Evolutionary conservation across 2,888 invertebrate species (phyloP), one percentile per base, ranked within the genome.

Genomic region (Drosophila paramelanica): DNA sequence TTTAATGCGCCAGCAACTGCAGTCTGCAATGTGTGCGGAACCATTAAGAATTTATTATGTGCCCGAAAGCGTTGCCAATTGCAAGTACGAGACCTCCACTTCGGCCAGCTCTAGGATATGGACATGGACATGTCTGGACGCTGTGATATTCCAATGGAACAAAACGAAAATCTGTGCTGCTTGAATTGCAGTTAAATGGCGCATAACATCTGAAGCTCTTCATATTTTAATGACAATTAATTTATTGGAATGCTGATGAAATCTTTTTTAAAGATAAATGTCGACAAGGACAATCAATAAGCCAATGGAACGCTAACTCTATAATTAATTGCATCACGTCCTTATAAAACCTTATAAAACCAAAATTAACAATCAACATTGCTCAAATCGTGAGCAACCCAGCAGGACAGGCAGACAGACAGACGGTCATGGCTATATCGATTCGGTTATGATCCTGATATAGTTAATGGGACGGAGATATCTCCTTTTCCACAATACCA

Each of bases 21-120:
- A 25, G 14, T 0, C 25, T 62, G 60, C 56, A 58, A 64, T 67
- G 61, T 58, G 59, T 82, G 68, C 42, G 62, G 62, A 60, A 51
- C 66, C 88, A 89, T 84, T 89, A 84, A 88, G 71, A 79, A 84
- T 84, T 89, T 88, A 84, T 84, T 77, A 77, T 88, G 80, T 68
- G 56, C 68, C 84, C 67, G 65, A 61, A 88, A 81, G 64, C 81
- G 55, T 69, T 57, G 68, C 57, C 65, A 75, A 68, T 66, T 56
- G 80, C 78, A 80, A 67, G 58, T 43, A 68, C 41, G 52, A 43
- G 27, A 55, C 43, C 73, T 66, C 33, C 52, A 59, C 47, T 39
- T 46, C 36, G 43, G 14, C 5, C 55, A 17, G 36, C 31, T 43
- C 41, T 25, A 11, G 20, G 55, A 11, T 17, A 61, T 41, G 55